Evolutionary conservation across 2,113 vertebrate species (phyloP), one percentile per base, ranked within the genome.

Genomic region (Cochlearius cochlearius): DNA sequence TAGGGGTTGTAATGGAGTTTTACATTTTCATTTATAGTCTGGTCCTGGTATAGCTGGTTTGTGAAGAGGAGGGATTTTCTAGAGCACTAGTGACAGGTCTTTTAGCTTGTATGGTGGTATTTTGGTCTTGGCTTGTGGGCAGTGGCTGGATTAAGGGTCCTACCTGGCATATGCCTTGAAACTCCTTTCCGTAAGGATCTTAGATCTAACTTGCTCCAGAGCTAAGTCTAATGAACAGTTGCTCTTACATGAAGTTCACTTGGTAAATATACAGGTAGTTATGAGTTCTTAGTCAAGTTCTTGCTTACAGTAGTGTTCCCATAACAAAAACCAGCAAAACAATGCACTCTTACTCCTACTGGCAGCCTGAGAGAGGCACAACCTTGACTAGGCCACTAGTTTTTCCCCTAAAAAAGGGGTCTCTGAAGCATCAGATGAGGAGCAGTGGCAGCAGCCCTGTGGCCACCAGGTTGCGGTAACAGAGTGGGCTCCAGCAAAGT

Each of bases 321-420:
- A 5, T 53, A 39, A 27, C 2, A 78, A 86, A 53, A 17, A 6
- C 17, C 10, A 71, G 59, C 10, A 59, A 58, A 88, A 7, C 23
- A 50, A 10, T 7, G 15, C 25, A 16, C 7, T 50, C 38, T 32
- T 49, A 11, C 53, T 79, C 26, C 52, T 55, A 52, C 43, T 80
- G 55, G 55, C 52, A 86, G 55, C 76, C 49, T 91, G 64, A 49
- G 82, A 62, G 59, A 53, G 30, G 13, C 30, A 59, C 5, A 9
- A 8, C 15, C 8, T 5, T 29, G 30, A 73, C n/a, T 1, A 32
- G 30, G 25, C 19, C 19, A 4, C 47, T 59, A 7, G 23, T 63
- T 25, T 13, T 4, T 0, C 10, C 36, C 15, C 5, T 11, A 3
- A 29, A 25, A 52, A 53, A 62, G 5, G 12, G 2, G 10, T 81